Base-by-base conservation (phyloP, 2,113 vertebrate genomes). In the Gobiocypris rarus region DNA sequence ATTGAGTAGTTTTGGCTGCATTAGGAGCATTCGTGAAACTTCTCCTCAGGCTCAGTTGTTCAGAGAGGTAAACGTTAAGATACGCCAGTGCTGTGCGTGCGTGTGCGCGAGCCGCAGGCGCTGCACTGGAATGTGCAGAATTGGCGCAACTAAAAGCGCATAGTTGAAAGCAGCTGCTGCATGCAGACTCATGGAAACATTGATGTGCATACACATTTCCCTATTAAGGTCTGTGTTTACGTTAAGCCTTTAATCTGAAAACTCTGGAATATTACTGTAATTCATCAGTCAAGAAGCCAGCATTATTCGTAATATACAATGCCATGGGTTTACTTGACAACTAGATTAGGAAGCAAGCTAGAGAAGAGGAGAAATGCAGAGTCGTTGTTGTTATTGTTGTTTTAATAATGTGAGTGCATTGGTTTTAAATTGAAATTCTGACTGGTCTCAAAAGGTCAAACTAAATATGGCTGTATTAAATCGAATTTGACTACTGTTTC, bases 121-220 rank as follows among this genome's bases (percentile, higher is more conserved):
- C 9, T 65, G 91, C 34, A 90, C 41, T 31, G 92, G 92, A 13
- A 89, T 70, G 81, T 82, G 87, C 87, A 90, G 87, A 0, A 91
- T 91, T 5, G 8, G 63, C 56, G 17, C 22, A 56, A 59, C 10
- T 76, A 61, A 63, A 56, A n/a, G 75, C 58, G 43, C 22, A 52
- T 81, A 61, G 50, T 9, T 71, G 38, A 45, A 71, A 22, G 73
- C 75, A 77, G 28, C 75, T 75, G 71, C 69, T 69, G 17, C 31
- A 3, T 45, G 70, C 4, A 75, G 73, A 52, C n/a, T 10, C 45
- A 75, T 52, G 48, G 15, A 52, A 31, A 75, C 73, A 31, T 5
- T 31, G 7, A 50, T 74, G 50, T 50, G 26, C 73, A 52, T 14
- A 3, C 45, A 6, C 67, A 43, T n/a, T 24, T 24, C 22, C 41